These are phyloP conservation scores for Dreissena polymorpha DNA, from an alignment of 1,140 invertebrate species.

Conservation along the genomic window DNA sequence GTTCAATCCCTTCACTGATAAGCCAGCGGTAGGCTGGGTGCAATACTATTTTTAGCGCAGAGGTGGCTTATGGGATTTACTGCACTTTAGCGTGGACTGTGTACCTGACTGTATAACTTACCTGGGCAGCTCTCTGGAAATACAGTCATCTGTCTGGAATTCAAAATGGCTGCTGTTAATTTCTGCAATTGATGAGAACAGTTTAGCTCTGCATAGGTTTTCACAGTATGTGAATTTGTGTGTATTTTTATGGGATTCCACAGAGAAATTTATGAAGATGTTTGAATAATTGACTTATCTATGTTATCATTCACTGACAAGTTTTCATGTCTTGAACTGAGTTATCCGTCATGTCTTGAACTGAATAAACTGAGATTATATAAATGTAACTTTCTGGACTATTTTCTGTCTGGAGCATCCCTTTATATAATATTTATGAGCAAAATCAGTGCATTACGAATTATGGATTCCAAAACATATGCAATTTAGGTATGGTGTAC, in stretches of 20 bases:
- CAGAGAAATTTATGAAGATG: neutral
- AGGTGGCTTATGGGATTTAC: neutral
- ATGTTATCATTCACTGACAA: neutral
- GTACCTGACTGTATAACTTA: neutral
- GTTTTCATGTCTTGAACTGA: neutral
- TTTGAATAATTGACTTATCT: neutral
- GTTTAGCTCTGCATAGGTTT: neutral
- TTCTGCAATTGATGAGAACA: neutral
- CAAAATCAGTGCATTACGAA: too few relatives aligned
- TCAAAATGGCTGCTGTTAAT: slow-evolving; percentile 28
- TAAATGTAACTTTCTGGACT: neutral
- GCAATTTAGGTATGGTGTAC: too few relatives aligned
- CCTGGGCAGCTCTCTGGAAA: slow-evolving; percentile 4
- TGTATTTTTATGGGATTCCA: slow-evolving; percentile 20
- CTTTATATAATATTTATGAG: too few relatives aligned
- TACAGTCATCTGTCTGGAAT: slow-evolving; percentile 33
- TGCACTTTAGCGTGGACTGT: neutral
- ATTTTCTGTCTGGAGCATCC: too few relatives aligned
- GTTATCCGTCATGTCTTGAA: neutral
- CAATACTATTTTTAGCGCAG: neutral
- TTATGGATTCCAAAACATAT: too few relatives aligned
- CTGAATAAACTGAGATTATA: neutral
- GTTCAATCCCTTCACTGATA: neutral
- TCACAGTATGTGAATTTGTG: neutral
- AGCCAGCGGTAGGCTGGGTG: neutral